A percentile compares a stretch with the other conserved stretches of the same genome.
These are phyloP conservation scores for Stenchaetothrips biformis DNA, from an alignment of 2,888 invertebrate genomes.

Conservation along the genomic window DNA sequence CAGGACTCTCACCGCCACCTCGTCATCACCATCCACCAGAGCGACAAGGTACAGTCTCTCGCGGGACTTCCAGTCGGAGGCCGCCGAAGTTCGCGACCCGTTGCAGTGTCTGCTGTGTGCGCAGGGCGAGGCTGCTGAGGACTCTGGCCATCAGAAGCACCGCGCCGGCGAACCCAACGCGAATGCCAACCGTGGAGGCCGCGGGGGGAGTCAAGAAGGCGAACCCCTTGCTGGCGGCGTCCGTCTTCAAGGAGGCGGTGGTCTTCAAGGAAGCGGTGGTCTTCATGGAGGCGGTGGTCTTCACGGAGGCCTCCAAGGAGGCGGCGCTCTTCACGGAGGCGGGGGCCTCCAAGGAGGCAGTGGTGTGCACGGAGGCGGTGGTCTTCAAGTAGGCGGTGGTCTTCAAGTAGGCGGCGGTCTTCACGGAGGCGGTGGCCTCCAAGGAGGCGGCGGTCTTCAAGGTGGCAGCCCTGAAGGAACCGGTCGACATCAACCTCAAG, in stretches of 20 bases:
- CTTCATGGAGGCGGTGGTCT: not conserved
- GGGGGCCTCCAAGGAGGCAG: not conserved
- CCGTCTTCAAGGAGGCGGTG: not conserved
- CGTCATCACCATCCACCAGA: no score
- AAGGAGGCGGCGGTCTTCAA: not conserved
- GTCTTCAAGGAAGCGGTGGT: not conserved
- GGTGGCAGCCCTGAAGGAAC: not conserved
- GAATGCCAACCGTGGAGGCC: not conserved
- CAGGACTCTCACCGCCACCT: no score
- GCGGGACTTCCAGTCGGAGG: no score
- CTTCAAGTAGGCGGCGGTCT: not conserved
- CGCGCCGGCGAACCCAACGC: not conserved
- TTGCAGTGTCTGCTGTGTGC: not conserved
- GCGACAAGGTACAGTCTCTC: no score
- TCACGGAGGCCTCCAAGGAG: not conserved
- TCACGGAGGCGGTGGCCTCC: not conserved
- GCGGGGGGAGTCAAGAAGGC: not conserved
- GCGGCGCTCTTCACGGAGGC: not conserved
- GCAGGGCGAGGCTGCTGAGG: not conserved
- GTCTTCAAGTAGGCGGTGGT: not conserved
- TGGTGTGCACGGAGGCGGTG: not conserved
- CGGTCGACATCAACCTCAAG: no score
- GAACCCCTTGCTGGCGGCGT: not conserved
- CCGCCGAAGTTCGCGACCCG: not conserved
- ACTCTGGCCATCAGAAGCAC: no score